Conservation (phyloP, 2,113 vertebrate species). For the Oenanthe oenanthe region DNA sequence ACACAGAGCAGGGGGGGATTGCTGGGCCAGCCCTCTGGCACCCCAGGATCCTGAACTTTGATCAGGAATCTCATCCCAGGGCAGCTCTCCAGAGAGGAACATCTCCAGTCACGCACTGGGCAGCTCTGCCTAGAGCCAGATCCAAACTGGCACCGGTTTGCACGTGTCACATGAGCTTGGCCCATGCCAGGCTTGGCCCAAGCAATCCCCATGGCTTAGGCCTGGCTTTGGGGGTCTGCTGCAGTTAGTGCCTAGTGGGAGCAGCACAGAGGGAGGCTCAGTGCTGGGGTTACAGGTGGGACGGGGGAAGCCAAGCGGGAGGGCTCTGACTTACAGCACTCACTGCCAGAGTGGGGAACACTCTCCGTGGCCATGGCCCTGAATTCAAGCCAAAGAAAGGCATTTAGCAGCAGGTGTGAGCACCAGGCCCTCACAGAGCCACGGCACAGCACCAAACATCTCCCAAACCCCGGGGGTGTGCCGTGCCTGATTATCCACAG, state of each 20-base stretch:
- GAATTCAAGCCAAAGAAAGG: slow-evolving; percentile 46
- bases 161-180: neutral
- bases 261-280: neutral
- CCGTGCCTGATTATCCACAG: accelerated
- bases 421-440: accelerated
- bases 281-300: accelerated
- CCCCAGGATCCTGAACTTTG: neutral
- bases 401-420: neutral
- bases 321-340: neutral
- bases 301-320: neutral
- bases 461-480: accelerated
- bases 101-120: neutral
- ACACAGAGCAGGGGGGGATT: neutral
- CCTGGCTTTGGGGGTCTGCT: neutral
- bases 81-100: neutral
- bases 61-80: neutral
- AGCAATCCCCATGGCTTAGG: neutral
- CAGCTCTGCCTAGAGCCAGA: neutral
- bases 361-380: neutral
- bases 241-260: neutral
- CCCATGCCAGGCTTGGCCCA: neutral
- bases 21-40: slow-evolving; percentile 36
- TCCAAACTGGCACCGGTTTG: neutral
- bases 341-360: neutral
- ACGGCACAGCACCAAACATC: accelerated